A percentile compares a stretch with the other conserved stretches of the same genome.
phyloP scores from a whole-genome alignment of 1,140 invertebrate genomes.

The Brachionus angularis region DNA sequence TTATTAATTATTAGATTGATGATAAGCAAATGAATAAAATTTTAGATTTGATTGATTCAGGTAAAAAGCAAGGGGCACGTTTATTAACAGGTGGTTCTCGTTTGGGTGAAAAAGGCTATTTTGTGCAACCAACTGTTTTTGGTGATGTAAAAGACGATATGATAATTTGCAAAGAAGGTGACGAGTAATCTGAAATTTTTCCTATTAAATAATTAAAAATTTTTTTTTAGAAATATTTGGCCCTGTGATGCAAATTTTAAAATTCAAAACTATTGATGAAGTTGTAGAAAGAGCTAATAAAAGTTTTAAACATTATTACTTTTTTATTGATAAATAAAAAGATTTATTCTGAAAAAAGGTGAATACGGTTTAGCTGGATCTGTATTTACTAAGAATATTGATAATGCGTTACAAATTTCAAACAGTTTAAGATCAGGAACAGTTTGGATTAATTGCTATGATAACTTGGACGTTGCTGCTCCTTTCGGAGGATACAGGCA shows the following conservation, averaged over 20 bases:
- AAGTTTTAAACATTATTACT: no score
- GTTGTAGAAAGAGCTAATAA: slow-evolving; percentile 79
- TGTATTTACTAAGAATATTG: slow-evolving; percentile 81
- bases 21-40: slow-evolving; percentile 60
- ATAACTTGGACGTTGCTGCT: slow-evolving; percentile 67
- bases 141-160: slow-evolving; percentile 83
- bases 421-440: slow-evolving; percentile 46
- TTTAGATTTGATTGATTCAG: slow-evolving; percentile 59
- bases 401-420: slow-evolving; percentile 61
- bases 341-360: no score
- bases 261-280: slow-evolving; percentile 75
- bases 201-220: no score
- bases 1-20: no score
- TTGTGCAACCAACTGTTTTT: slow-evolving; percentile 85
- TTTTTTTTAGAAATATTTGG: slow-evolving; percentile 75
- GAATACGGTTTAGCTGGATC: slow-evolving; percentile 81
- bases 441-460: slow-evolving; percentile 75
- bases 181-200: not conserved
- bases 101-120: slow-evolving; percentile 64
- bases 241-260: slow-evolving; percentile 89
- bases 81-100: slow-evolving; percentile 61
- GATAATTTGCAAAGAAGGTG: slow-evolving; percentile 75
- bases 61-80: slow-evolving; percentile 61
- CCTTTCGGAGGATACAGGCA: slow-evolving; percentile 83
- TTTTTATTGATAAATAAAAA: no score